A percentile compares a stretch with the other conserved stretches of the same genome.
phyloP scores from a whole-genome alignment of 2,888 invertebrate species.

The Trimorus sp. region DNA sequence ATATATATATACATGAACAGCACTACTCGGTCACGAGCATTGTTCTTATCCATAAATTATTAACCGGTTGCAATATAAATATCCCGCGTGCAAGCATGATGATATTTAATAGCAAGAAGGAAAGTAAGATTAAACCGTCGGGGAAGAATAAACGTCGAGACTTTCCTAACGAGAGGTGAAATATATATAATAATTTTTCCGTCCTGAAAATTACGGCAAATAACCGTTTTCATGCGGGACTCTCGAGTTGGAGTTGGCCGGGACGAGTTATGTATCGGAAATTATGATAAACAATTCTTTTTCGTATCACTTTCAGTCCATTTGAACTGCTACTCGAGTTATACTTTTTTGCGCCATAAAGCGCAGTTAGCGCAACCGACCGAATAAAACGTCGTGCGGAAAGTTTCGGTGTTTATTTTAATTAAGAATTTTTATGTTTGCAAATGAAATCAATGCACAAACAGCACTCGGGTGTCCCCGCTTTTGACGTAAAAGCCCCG shows the following conservation, averaged over 20 bases:
- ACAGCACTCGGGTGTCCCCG: too few species aligned
- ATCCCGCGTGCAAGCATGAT: not conserved
- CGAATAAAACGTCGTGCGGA: conserved; percentile 2
- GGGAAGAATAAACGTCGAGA: conserved; percentile 2
- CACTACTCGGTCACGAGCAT: conserved; percentile 20
- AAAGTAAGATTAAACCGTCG: not conserved
- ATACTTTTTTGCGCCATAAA: conserved; percentile 23
- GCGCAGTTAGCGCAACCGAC: conserved; percentile 20
- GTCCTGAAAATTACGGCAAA: too few species aligned
- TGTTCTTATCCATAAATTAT: conserved; percentile 40
- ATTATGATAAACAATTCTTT: not conserved
- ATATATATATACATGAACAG: not conserved
- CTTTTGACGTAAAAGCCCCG: too few species aligned
- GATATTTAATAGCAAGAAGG: conserved; percentile 2
- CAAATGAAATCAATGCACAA: not conserved
- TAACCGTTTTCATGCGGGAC: too few species aligned
- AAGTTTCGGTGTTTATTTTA: conserved; percentile 25
- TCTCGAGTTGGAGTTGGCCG: too few species aligned
- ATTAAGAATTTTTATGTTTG: conserved; percentile 20
- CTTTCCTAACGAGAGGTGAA: conserved; percentile 4
- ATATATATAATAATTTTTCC: not conserved
- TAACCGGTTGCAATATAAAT: conserved; percentile 21
- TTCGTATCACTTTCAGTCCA: conserved; percentile 20
- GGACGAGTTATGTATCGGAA: too few species aligned
- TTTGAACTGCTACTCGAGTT: conserved; percentile 16